These are phyloP conservation scores for Trichogramma dendrolimi DNA, from an alignment of 2,888 invertebrate species.

Conservation along the genomic window DNA sequence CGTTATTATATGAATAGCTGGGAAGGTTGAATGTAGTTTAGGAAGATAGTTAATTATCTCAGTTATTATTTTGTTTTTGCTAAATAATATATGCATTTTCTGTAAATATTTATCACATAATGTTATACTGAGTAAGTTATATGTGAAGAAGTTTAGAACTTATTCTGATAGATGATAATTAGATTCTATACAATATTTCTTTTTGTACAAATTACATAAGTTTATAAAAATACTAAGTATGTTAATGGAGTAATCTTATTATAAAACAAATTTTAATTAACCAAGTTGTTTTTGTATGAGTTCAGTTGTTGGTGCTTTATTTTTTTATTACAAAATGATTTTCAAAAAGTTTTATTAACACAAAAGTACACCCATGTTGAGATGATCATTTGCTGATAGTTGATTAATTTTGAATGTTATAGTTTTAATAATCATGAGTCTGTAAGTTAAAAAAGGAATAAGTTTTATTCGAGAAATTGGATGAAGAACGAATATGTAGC, in stretches of 20 bases:
- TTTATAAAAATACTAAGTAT: neutral
- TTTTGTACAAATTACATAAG: slow-evolving; percentile 29
- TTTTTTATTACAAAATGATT: no score
- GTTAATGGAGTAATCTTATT: neutral
- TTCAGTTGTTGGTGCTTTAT: no score
- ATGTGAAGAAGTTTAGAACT: slow-evolving; percentile 15
- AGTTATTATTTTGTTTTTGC: slow-evolving; percentile 24
- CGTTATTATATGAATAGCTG: no score
- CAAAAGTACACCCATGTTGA: no score
- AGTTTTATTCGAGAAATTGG: neutral
- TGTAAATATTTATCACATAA: slow-evolving; percentile 28
- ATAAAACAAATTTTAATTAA: no score
- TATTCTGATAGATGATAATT: slow-evolving; percentile 19
- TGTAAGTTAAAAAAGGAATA: neutral
- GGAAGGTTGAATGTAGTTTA: no score
- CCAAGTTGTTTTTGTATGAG: no score
- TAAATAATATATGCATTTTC: slow-evolving; percentile 15
- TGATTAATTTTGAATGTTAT: no score
- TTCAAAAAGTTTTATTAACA: no score
- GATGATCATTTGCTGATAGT: neutral
- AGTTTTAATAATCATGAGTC: neutral
- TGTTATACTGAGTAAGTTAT: slow-evolving; percentile 17
- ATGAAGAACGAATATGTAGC: neutral
- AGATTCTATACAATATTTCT: slow-evolving; percentile 20
- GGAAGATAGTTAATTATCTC: neutral